Conservation (phyloP, 2,113 vertebrate species). For the Daboia siamensis region DNA sequence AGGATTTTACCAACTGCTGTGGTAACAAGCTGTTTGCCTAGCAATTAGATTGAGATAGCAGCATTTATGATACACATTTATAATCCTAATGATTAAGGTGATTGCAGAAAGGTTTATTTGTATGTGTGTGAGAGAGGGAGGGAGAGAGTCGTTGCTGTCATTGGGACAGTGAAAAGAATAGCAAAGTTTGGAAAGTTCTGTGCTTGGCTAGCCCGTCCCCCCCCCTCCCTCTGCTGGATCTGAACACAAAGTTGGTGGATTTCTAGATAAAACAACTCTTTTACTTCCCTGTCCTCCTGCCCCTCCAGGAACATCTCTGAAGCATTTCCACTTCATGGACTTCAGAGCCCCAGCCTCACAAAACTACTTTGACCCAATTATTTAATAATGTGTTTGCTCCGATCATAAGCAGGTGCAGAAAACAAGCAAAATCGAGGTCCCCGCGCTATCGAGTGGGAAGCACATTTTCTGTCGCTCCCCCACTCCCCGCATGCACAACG, state of each 20-base stretch:
- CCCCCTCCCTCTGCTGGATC: background rate
- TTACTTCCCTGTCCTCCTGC: background rate
- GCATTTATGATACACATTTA: constrained; percentile 47
- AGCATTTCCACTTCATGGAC: background rate
- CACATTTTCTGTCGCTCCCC: background rate
- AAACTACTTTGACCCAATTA: background rate
- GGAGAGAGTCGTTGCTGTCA: background rate
- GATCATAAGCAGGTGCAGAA: background rate
- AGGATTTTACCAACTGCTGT: constrained; percentile 53
- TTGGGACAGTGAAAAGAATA: background rate
- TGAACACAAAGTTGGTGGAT: background rate
- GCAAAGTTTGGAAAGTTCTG: background rate
- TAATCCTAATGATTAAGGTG: constrained; percentile 59
- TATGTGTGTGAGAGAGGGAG: background rate
- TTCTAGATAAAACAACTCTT: background rate
- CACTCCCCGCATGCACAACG: background rate
- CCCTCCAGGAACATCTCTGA: background rate
- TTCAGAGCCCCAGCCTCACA: background rate
- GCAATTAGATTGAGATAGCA: constrained; percentile 59
- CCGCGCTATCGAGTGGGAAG: background rate
- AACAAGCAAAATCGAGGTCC: background rate
- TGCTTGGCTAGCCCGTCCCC: background rate
- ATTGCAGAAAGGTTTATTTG: constrained; percentile 4
- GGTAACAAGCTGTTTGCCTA: constrained; percentile 52
- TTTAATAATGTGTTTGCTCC: too few species aligned